A percentile compares a stretch with the other conserved stretches of the same genome.
Evolutionary conservation across 2,113 vertebrate species (phyloP).

Genomic region (Hymenochirus boettgeri): DNA sequence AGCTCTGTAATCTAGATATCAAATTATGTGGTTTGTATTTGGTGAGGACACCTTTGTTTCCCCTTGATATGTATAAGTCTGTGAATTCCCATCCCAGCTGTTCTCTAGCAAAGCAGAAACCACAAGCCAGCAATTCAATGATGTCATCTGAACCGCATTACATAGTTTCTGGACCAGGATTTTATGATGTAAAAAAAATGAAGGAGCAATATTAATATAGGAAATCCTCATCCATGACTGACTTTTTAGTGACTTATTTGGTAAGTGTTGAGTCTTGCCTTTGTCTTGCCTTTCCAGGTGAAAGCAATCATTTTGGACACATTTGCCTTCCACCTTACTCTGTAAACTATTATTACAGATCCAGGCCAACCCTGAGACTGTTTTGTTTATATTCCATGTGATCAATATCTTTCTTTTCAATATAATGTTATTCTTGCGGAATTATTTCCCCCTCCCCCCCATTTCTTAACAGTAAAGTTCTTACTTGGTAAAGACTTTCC

Average conservation of each 20-base stretch:
- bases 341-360: no score
- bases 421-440: no score
- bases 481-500: no score
- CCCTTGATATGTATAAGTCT: slow-evolving; percentile 16
- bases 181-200: slow-evolving; percentile 10
- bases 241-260: background rate
- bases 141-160: slow-evolving; percentile 28
- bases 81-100: slow-evolving; percentile 22
- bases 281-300: background rate
- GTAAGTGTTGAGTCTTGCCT: background rate
- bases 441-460: no score
- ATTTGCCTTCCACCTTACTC: background rate
- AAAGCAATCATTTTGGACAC: background rate
- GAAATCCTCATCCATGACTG: background rate
- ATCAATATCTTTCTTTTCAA: no score
- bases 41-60: background rate
- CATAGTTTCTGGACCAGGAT: slow-evolving; percentile 12
- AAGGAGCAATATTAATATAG: slow-evolving; percentile 10
- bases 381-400: no score
- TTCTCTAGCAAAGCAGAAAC: slow-evolving; percentile 12
- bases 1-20: slow-evolving; percentile 4
- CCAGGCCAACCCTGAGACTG: background rate
- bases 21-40: slow-evolving; percentile 8
- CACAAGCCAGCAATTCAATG: slow-evolving; percentile 7
- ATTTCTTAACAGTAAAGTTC: no score